Evolutionary conservation across 2,797 vertebrate genomes (phyloP), one percentile per base, ranked within the genome.

Genomic region (Ataeniobius toweri): DNA sequence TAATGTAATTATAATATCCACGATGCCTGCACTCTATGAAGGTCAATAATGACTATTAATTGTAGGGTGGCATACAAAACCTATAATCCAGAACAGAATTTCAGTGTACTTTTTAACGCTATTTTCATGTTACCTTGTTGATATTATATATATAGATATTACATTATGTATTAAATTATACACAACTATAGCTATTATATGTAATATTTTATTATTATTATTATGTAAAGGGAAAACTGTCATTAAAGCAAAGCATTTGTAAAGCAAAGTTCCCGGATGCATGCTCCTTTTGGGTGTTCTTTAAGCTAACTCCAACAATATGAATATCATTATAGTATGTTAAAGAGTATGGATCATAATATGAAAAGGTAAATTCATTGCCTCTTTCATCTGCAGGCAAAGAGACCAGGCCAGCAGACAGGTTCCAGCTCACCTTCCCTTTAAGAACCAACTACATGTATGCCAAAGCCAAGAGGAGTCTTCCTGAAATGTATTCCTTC

Each of bases 401-500:
- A 91, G 97, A 98, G 80, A 96, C 86, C 90, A 94, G 97, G 22
- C 97, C 97, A 0, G 89, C 95, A 13, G 98, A 98, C 80, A 96
- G 96, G 87, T 99, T 99, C 90, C 98, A 99, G 95, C 96, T 99
- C 88, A 98, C 97, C 0, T 99, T 99, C 88, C 96, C 97, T 0
- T 93, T 99, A 87, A 95, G 98, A 81, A 99, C 98, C 87, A 98
- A 99, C 95, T 99, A 99, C 94, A 99, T 99, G 98, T 99, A 98
- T 0, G 98, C 97, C 87, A 98, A 98, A 94, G 96, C 97, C 93
- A 97, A 97, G 93, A 95, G 95, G 90, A 99, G 96, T 91, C 95
- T 99, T n/a, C 98, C 98, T 0, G 98, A 99, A 93, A 99, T 99
- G 98, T 99, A 97, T 13, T 97, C 98, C 82, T 98, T 99, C 95